Percentiles rank a stretch among this genome's conserved stretches.
Evolutionary conservation across 2,888 invertebrate species (phyloP).

Genomic region (Amphipyra berbera): DNA sequence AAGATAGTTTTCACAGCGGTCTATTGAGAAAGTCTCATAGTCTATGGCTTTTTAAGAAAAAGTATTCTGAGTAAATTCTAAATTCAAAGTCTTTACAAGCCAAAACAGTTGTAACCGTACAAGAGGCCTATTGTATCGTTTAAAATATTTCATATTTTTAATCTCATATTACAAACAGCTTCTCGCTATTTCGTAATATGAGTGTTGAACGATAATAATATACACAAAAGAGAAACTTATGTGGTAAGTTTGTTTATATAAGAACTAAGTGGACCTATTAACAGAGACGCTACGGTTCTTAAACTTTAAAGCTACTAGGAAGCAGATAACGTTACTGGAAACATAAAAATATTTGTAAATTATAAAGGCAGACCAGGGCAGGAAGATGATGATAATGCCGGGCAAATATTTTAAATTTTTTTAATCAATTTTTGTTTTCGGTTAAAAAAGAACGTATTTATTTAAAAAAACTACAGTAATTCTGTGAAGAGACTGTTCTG

Average conservation of each 20-base stretch:
- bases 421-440: too few relatives aligned
- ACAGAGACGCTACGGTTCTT: neutral
- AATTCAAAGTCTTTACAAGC: too few relatives aligned
- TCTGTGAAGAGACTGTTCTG: neutral
- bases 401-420: too few relatives aligned
- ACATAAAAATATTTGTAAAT: too few relatives aligned
- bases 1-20: too few relatives aligned
- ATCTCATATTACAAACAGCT: slow-evolving; percentile 25
- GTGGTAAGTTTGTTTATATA: slow-evolving; percentile 21
- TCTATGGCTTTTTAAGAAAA: too few relatives aligned
- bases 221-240: slow-evolving; percentile 13
- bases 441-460: too few relatives aligned
- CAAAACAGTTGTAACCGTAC: neutral
- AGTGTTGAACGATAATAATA: slow-evolving; percentile 10
- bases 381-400: too few relatives aligned
- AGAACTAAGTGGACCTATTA: slow-evolving; percentile 13
- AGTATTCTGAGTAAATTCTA: too few relatives aligned
- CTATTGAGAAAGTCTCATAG: too few relatives aligned
- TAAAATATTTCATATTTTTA: slow-evolving; percentile 26
- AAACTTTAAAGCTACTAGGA: neutral
- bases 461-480: neutral
- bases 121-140: neutral
- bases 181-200: slow-evolving; percentile 17
- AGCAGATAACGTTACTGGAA: too few relatives aligned
- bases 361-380: too few relatives aligned